phyloP scores from a whole-genome alignment of 23 tunicate genomes.

The Diplosoma virens region DNA sequence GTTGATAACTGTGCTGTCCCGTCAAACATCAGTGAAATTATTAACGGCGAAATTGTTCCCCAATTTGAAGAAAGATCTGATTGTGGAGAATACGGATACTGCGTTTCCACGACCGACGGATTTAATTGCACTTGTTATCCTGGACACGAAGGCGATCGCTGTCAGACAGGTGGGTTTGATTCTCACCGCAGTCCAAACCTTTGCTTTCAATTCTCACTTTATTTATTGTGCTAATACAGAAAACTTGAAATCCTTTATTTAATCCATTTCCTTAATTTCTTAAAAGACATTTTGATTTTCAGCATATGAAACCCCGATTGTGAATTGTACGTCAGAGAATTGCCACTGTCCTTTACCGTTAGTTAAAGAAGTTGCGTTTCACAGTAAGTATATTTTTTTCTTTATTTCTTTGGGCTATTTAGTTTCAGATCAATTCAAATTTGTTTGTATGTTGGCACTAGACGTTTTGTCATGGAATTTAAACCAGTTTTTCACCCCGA shows the following conservation, averaged over 20 bases:
- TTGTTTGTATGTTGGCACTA: too few species aligned
- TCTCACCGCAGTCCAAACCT: too few species aligned
- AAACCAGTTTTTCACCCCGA: too few species aligned
- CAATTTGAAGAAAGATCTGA: slow-evolving; percentile 2
- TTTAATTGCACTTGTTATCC: slow-evolving; percentile 30
- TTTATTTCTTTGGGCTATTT: too few species aligned
- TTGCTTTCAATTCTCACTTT: too few species aligned
- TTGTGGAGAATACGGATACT: slow-evolving; percentile 52
- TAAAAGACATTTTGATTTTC: not conserved
- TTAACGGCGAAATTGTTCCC: not conserved
- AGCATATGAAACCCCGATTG: slow-evolving; percentile 27
- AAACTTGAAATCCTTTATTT: too few species aligned
- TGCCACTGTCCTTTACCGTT: slow-evolving; percentile 26
- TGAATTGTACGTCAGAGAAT: slow-evolving; percentile 36
- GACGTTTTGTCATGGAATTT: too few species aligned
- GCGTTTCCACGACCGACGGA: slow-evolving; percentile 28
- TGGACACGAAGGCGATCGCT: slow-evolving; percentile 40
- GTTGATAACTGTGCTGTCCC: slow-evolving; percentile 12
- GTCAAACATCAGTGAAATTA: not conserved
- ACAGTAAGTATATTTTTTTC: slow-evolving; percentile 8
- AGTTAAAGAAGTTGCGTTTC: slow-evolving; percentile 1
- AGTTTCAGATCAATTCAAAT: too few species aligned
- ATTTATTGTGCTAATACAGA: too few species aligned
- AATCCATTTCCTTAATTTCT: too few species aligned
- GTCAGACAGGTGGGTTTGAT: slow-evolving; percentile 45